Base-by-base conservation (phyloP, 2,113 vertebrate species). In the Leucopsar rothschildi region DNA sequence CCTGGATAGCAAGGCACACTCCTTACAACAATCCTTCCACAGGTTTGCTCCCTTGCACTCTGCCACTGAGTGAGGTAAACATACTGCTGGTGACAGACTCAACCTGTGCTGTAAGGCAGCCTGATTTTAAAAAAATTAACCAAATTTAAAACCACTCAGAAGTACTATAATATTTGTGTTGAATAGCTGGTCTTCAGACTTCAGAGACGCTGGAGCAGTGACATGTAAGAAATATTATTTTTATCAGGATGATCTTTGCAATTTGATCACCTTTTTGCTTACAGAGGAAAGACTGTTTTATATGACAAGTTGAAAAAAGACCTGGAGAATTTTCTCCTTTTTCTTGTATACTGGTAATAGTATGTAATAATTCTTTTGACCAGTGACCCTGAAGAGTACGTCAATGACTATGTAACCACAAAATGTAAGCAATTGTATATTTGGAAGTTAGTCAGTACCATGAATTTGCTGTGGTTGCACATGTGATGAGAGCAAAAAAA, bases 1-100 rank as follows among this genome's bases (percentile, higher is more conserved):
- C 15, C 25, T 21, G n/a, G 12, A 64, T 31, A 63, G 69, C 1
- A 5, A 82, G 61, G 33, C 1, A 5, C 6, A 0, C 15, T 61
- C 4, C 0, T 20, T 72, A 11, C 1, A 13, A 11, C 4, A 8
- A 8, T 80, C 59, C 59, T 45, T 4, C 28, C 23, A 10, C 70
- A 27, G n/a, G 2, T 65, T 52, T 64, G 24, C n/a, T 85, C 20
- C 45, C 31, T 68, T 71, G 22, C 7, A 4, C 15, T 63, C 35
- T 91, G 40, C 65, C 29, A 28, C 11, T 56, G 19, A 45, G 27
- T 22, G 40, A 76, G 33, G 53, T 59, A 77, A 33, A 11, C 2
- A 3, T 5, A 0, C 29, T 80, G 53, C n/a, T 82, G 37, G 9
- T 37, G 35, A 44, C 52, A 4, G 9, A 37, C 25, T 73, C 47